A percentile compares a stretch with the other conserved stretches of the same genome.
Conservation (phyloP, 2,113 vertebrate genomes). For the Centropus unirufus region DNA sequence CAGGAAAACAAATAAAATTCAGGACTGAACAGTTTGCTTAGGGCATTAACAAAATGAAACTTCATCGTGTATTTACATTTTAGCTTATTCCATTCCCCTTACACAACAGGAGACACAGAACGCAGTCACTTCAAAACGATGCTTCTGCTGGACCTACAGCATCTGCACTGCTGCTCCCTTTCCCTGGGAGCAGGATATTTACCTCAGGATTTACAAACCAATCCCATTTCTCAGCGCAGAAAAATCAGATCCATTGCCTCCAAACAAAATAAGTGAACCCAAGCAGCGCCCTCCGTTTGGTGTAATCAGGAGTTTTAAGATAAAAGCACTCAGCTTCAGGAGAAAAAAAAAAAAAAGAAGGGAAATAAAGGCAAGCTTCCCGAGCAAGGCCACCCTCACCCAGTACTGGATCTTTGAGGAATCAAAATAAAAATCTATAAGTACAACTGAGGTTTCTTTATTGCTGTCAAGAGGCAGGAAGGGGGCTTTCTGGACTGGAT, state of each 20-base stretch:
- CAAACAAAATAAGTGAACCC: slow-evolving; percentile 4
- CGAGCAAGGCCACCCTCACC: neutral
- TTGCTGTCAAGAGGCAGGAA: slow-evolving; percentile 53
- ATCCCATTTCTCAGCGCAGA: neutral
- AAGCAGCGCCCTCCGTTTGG: neutral
- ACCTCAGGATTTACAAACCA: neutral
- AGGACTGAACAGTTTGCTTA: neutral
- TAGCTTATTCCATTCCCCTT: neutral
- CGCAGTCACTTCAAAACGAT: fast-evolving
- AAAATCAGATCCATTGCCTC: slow-evolving; percentile 12
- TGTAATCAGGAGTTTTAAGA: neutral
- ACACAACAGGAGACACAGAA: neutral
- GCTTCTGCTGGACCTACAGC: neutral
- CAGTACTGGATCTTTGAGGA: neutral
- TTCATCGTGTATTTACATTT: neutral
- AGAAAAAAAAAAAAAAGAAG: no score
- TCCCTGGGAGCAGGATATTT: fast-evolving
- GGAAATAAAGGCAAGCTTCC: neutral
- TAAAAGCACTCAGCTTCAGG: slow-evolving; percentile 20
- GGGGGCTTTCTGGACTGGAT: slow-evolving; percentile 47
- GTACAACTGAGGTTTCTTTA: slow-evolving; percentile 44
- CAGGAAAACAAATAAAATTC: neutral
- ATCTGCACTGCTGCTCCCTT: neutral
- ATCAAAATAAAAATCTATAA: neutral
- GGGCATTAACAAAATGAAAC: neutral